Evolutionary conservation across 2,888 invertebrate genomes (phyloP), one percentile per base, ranked within the genome.

Genomic region (Deilephila elpenor): DNA sequence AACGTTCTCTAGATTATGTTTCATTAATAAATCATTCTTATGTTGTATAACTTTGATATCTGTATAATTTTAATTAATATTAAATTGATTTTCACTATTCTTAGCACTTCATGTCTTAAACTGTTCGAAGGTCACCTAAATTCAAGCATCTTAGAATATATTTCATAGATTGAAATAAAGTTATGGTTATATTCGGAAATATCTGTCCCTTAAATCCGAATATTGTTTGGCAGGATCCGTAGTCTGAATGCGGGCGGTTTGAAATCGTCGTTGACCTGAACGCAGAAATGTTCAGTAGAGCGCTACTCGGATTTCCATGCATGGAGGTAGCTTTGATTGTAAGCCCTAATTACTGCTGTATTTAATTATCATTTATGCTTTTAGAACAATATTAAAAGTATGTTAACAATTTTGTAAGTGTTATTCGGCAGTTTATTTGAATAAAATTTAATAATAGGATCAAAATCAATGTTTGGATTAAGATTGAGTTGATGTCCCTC

Each of bases 231-330:
- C 44, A n/a, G n/a, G n/a, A 56, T n/a, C n/a, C 37, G 64, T 64
- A 44, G 20, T 44, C 44, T 44, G 20, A 20, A 64, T 64, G 20
- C 37, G 64, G 64, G 64, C 14, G 44, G 64, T 25, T 64, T 64
- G 37, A 56, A 56, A 64, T 64, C 64, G 37, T n/a, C 44, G 64
- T 44, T 64, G 64, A 64, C 64, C 64, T 64, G 19, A 19, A 19
- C 44, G 29, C 32, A 44, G 44, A 64, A 64, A 37, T 37, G 64
- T 64, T 64, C 44, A 64, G 44, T 44, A 20, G 44, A 64, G 64
- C 64, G 64, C 44, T 20, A n/a, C 37, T 11, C 44, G 14, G 44
- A 64, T 29, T 44, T 44, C 44, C 11, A n/a, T 37, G 34, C 37
- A 5, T 4, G 11, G 37, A n/a, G 25, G 29, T 56, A 60, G 5